Evolutionary conservation across 2,888 invertebrate species (phyloP).

Genomic region (Cancer borealis): DNA sequence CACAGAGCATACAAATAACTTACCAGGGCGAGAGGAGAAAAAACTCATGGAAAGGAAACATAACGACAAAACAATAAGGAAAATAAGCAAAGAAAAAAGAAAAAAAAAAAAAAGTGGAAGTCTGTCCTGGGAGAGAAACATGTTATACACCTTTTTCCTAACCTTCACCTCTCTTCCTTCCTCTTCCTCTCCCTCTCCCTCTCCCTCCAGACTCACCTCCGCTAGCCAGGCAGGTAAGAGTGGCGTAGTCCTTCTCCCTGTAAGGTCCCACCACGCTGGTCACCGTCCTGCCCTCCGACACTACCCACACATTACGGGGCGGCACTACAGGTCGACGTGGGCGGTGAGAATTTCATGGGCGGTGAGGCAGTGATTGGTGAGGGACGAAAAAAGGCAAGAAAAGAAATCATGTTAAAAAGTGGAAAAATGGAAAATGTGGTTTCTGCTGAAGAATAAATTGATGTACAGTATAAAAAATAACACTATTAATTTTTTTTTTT

Average conservation of each 20-base stretch:
- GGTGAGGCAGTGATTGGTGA: background rate
- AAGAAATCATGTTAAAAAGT: background rate
- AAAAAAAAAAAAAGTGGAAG: background rate
- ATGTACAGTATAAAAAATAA: background rate
- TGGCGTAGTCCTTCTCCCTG: conserved; percentile 55
- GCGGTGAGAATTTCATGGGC: background rate
- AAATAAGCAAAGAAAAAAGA: background rate
- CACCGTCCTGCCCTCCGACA: conserved; percentile 55
- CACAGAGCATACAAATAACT: background rate
- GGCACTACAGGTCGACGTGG: conserved; percentile 42
- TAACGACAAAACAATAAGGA: background rate
- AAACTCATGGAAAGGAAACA: background rate
- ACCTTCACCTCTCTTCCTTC: background rate
- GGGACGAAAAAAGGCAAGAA: background rate
- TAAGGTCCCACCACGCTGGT: conserved; percentile 68
- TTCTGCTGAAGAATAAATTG: background rate
- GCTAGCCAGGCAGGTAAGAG: conserved; percentile 58
- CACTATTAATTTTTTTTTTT: background rate
- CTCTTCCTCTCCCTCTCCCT: background rate
- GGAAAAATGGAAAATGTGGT: background rate
- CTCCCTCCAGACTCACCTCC: conserved; percentile 53
- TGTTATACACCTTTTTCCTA: background rate
- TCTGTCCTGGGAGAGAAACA: background rate
- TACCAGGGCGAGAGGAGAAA: background rate
- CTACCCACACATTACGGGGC: conserved; percentile 52